Base-by-base conservation (phyloP, 2,888 invertebrate species). In the Aricia artaxerxes region DNA sequence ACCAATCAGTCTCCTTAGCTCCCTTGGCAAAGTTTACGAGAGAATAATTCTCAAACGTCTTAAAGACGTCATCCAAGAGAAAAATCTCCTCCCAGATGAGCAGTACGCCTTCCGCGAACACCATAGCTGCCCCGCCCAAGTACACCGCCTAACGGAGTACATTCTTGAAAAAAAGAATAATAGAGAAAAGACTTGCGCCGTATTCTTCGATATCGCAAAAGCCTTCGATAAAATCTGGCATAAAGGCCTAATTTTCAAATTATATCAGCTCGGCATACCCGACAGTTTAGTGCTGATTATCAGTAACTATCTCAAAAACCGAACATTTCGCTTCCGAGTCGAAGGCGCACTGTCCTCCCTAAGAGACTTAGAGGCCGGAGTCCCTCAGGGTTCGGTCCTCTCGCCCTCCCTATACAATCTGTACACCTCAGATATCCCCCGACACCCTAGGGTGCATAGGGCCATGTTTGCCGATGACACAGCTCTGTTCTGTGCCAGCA, bases 311-410 rank as follows among this genome's bases (percentile, higher is more conserved):
- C 24, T 44, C 7, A 4, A 76, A 57, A 57, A 16, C 53, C 24
- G 16, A 53, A 57, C 13, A 57, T 49, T 13, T 13, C 57, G 9
- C 53, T 31, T 4, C n/a, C 11, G 11, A 24, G 40, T 40, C 40
- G 40, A 40, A 40, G 40, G 40, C 40, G 1, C 16, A 4, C 64
- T 61, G 61, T 40, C 61, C 44, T 40, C 77, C 1, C 7, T 44
- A 1, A 38, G 64, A 61, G 24, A 35, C 5, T 2, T 78, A 5
- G 44, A 61, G 44, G 40, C n/a, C 24, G 78, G 78, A 31, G 64
- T 78, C 16, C 78, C 69, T 2, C 78, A 69, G 16, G 78, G 78
- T 16, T 78, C 78, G n/a, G 78, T 78, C 7, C 61, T 77, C 60
- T 61, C 60, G 13, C 77, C 77, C 4, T 76, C 53, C 0, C 76